Percentiles rank a stretch among this genome's conserved stretches.
phyloP scores from a whole-genome alignment of 2,888 invertebrate genomes.

The Aporophyla nigra region DNA sequence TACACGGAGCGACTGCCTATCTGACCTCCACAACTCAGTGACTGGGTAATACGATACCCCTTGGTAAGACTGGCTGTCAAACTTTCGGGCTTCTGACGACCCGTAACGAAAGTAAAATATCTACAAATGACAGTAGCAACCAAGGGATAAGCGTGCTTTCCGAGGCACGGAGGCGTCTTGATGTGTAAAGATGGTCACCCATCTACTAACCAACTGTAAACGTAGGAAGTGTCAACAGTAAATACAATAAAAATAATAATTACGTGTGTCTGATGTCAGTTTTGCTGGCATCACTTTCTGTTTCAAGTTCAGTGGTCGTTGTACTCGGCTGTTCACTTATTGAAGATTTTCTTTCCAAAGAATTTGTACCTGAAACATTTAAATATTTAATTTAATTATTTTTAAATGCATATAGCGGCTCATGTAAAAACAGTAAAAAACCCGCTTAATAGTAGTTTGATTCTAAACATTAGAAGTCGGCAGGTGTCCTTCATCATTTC shows the following conservation, averaged over 20 bases:
- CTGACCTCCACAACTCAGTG: too few species aligned
- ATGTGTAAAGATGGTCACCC: too few species aligned
- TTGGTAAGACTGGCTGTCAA: too few species aligned
- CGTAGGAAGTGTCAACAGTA: neutral
- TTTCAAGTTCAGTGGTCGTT: conserved; percentile 67
- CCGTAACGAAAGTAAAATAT: too few species aligned
- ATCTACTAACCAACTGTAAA: too few species aligned
- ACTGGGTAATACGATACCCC: too few species aligned
- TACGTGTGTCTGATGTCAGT: conserved; percentile 66
- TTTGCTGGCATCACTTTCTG: conserved; percentile 73
- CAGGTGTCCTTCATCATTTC: too few species aligned
- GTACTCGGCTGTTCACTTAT: conserved; percentile 72
- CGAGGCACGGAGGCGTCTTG: too few species aligned
- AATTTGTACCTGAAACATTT: conserved; percentile 78
- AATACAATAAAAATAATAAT: neutral
- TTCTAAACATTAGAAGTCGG: neutral
- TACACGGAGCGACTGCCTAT: too few species aligned
- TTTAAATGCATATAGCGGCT: neutral
- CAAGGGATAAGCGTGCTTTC: too few species aligned
- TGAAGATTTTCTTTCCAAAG: conserved; percentile 82
- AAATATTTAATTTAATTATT: neutral
- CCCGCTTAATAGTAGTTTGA: neutral
- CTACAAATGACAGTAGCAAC: too few species aligned
- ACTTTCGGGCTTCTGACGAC: too few species aligned
- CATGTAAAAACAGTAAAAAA: neutral